A percentile compares a stretch with the other conserved stretches of the same genome.
phyloP scores from a whole-genome alignment of 2,888 invertebrate genomes.

The Drepanosiphum platanoidis region DNA sequence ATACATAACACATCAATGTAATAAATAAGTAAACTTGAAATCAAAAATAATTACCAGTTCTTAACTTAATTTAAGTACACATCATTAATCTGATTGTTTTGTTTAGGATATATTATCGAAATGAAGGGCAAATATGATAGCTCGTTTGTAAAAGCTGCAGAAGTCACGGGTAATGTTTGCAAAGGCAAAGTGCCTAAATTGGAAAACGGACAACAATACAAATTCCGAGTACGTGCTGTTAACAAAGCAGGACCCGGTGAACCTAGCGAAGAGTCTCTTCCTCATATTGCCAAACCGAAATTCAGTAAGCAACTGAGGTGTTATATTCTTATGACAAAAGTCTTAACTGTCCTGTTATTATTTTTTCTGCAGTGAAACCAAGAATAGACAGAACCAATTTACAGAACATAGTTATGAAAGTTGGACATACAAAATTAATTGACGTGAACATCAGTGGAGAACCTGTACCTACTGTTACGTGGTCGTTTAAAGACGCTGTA shows the following conservation, averaged over 20 bases:
- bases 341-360: too few relatives aligned
- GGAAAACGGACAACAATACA: constrained; percentile 94
- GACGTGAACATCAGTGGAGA: constrained; percentile 93
- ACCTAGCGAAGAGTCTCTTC: constrained; percentile 90
- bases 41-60: neutral
- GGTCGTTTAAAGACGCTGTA: constrained; percentile 80
- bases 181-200: constrained; percentile 88
- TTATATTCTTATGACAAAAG: neutral
- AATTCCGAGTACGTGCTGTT: constrained; percentile 91
- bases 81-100: neutral
- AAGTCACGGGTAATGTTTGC: constrained; percentile 84
- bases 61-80: too few relatives aligned
- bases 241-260: constrained; percentile 96
- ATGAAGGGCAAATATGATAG: constrained; percentile 89
- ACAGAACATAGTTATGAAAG: constrained; percentile 84
- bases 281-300: constrained; percentile 88
- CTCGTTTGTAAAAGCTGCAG: constrained; percentile 84
- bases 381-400: constrained; percentile 91
- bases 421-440: constrained; percentile 85
- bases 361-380: constrained; percentile 85
- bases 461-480: constrained; percentile 90
- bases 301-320: constrained; percentile 75
- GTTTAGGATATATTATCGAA: constrained; percentile 84
- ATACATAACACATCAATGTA: neutral
- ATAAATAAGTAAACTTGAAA: neutral